These are phyloP conservation scores for Plecturocebus donacophilus DNA, from an alignment of 2,113 vertebrate genomes.

Conservation along the genomic window DNA sequence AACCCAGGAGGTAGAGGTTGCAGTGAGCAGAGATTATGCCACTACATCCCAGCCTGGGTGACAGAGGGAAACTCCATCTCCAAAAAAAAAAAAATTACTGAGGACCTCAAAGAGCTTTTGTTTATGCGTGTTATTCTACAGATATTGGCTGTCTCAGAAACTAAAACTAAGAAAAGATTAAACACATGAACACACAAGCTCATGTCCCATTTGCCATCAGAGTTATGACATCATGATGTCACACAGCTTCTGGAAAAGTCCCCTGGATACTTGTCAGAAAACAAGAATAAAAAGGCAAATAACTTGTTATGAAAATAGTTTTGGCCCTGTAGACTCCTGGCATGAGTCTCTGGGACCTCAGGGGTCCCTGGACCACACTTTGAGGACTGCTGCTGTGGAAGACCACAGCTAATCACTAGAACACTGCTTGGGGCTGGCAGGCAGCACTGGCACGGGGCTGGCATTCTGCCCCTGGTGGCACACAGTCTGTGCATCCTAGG, in stretches of 20 bases:
- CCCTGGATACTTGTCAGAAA: not conserved
- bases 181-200: not conserved
- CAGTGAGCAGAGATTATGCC: too few relatives aligned
- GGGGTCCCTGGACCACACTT: not conserved
- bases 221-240: not conserved
- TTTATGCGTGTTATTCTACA: not conserved
- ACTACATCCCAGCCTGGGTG: too few relatives aligned
- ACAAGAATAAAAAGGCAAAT: not conserved
- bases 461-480: not conserved
- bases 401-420: not conserved
- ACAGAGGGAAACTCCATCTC: too few relatives aligned
- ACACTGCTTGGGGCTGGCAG: constrained; percentile 4
- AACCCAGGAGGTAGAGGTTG: too few relatives aligned
- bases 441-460: not conserved
- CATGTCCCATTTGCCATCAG: not conserved
- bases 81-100: not conserved
- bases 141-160: not conserved
- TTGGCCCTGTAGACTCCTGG: not conserved
- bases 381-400: not conserved
- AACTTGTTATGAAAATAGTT: not conserved
- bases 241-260: not conserved
- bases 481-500: not conserved
- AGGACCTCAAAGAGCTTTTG: not conserved
- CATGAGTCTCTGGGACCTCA: not conserved
- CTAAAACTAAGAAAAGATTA: not conserved